Evolutionary conservation across 2,888 invertebrate genomes (phyloP), one percentile per base, ranked within the genome.

Genomic region (Calliphora vomitoria): DNA sequence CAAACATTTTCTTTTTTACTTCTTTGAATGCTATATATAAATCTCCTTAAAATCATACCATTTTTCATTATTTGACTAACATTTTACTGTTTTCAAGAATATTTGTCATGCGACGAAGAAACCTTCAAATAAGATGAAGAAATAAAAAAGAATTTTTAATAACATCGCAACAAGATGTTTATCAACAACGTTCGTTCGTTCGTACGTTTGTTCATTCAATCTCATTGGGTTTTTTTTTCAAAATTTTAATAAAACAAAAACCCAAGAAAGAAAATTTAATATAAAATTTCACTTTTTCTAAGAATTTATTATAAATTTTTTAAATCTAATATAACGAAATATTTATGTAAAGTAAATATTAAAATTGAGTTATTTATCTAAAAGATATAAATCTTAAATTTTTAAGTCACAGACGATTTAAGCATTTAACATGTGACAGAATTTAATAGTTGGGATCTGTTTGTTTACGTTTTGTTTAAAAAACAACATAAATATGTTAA

Each of bases 251-350:
- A 60, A 53, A 3, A 53, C 11, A 38, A 47, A 72, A 58, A 8
- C 18, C 4, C n/a, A 25, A 75, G 13, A 66, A 64, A 47, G n/a
- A 10, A 47, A 50, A 38, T 1, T n/a, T 50, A 60, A 31, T 62
- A 75, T 11, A 64, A 53, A 53, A 81, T 82, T 82, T 86, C 50
- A 62, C 60, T 38, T 79, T 82, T 86, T 75, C 78, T 4, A 3
- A 44, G 82, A 82, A 79, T 25, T 74, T 38, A 25, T 38, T 8
- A 20, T 13, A 50, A 71, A 31, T n/a, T 62, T 10, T 11, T 58
- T 47, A 13, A 69, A 69, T 5, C 10, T 18, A 58, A 44, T 50
- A 44, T 55, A 79, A 50, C 47, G n/a, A 35, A 38, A 44, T 44
- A 44, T 44, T 44, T 35, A 44, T 13, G 4, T 44, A 44, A 44